Base-by-base conservation (phyloP, 2,888 invertebrate species). In the Philaethria dido region DNA sequence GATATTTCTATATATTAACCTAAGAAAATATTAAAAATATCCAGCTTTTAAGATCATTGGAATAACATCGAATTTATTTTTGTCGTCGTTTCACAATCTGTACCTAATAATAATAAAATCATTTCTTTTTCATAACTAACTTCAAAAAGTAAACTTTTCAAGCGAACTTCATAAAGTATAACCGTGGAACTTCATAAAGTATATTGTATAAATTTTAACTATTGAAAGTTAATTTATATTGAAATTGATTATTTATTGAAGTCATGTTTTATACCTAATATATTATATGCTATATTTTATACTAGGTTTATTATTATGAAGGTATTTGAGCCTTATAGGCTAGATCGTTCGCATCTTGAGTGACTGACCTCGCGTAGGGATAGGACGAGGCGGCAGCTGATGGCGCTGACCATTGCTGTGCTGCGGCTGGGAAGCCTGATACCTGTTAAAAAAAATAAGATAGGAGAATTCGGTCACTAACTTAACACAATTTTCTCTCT, bases 311-410 rank as follows among this genome's bases (percentile, higher is more conserved):
- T 42, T 42, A 47, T 80, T 87, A 89, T 33, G 86, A 86, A 22
- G 93, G 89, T 68, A 90, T 88, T 74, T 96, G 96, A 3, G 94
- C 94, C 66, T 94, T 94, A 81, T 96, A 97, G 3, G 96, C 96
- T 78, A 96, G 79, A 68, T 95, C 93, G 72, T 96, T 96, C 6
- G 95, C 94, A 42, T 94, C 94, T 57, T 93, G 84, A 63, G 89
- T 86, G 0, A 89, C 87, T 4, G 91, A 89, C 74, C 90, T 84
- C 8, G 86, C 93, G 74, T 92, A 92, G 0, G 86, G 93, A 73
- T 86, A 93, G n/a, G 87, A 83, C 0, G 82, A 84, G 3, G 88
- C 88, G 9, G 89, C 80, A 0, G 89, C 92, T 0, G 91, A 85
- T 0, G 85, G 92, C 1, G 87, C 83, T n/a, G 88, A 75, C 92